phyloP scores from a whole-genome alignment of 2,888 invertebrate genomes.

The Sarcophaga variegata region DNA sequence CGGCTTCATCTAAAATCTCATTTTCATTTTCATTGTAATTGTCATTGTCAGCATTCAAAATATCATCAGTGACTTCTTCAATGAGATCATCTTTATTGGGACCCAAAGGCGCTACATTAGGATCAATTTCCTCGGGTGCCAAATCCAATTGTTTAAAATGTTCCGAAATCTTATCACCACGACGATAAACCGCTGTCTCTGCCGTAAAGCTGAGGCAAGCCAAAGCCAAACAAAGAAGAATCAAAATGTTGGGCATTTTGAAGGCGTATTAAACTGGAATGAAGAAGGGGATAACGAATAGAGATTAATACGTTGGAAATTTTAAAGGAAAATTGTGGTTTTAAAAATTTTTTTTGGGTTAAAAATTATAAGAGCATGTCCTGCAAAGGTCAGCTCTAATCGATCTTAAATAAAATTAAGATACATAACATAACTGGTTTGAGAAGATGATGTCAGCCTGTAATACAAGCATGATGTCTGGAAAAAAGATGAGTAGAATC shows the following conservation, averaged over 20 bases:
- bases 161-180: conserved; percentile 78
- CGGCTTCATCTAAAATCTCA: conserved; percentile 74
- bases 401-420: too few species aligned
- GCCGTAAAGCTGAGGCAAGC: conserved; percentile 49
- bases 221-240: conserved; percentile 73
- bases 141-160: conserved; percentile 78
- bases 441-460: too few species aligned
- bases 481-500: too few species aligned
- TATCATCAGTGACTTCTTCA: conserved; percentile 65
- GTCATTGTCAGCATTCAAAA: conserved; percentile 48
- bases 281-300: background rate
- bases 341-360: too few species aligned
- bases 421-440: too few species aligned
- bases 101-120: conserved; percentile 78
- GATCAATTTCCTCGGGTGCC: conserved; percentile 80
- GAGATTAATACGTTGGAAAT: too few species aligned
- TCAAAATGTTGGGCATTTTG: conserved; percentile 61
- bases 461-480: too few species aligned
- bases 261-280: background rate
- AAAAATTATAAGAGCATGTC: too few species aligned
- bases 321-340: too few species aligned
- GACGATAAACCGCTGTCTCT: conserved; percentile 74
- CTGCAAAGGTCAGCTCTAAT: too few species aligned
- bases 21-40: conserved; percentile 9
- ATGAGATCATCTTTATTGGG: conserved; percentile 70